phyloP scores from a whole-genome alignment of 2,797 vertebrate genomes.

The Chaetophractus vellerosus region DNA sequence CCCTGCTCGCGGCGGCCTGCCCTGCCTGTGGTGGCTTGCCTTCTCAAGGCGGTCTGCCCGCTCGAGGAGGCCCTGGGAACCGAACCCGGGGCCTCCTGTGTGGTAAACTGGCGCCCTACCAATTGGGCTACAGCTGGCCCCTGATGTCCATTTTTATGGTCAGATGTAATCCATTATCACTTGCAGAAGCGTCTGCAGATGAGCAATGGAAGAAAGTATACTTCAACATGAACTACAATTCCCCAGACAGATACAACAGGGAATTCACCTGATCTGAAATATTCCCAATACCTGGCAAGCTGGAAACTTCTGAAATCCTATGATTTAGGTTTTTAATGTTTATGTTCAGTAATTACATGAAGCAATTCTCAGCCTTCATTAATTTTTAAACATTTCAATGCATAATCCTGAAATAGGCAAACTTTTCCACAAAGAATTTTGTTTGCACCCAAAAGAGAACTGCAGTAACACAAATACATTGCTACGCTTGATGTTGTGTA shows the following conservation, averaged over 20 bases:
- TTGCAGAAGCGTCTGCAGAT: not conserved
- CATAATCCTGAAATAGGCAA: not conserved
- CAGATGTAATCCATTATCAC: not conserved
- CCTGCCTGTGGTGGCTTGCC: too few species aligned
- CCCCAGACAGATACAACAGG: not conserved
- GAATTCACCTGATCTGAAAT: not conserved
- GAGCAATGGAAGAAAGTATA: not conserved
- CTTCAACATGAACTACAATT: not conserved
- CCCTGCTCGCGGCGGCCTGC: too few species aligned
- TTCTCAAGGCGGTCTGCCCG: too few species aligned
- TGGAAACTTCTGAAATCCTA: not conserved
- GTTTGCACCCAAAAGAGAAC: not conserved
- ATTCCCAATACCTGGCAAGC: slow-evolving; percentile 5
- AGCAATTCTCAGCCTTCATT: not conserved
- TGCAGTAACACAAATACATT: not conserved
- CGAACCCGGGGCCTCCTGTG: too few species aligned
- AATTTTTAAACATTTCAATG: not conserved
- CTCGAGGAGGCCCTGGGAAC: too few species aligned
- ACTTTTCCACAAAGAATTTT: not conserved
- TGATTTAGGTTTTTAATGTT: not conserved
- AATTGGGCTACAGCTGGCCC: too few species aligned
- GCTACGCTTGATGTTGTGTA: not conserved
- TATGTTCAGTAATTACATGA: not conserved
- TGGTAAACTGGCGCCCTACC: too few species aligned
- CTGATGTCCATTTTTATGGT: not conserved